A percentile compares a stretch with the other conserved stretches of the same genome.
Evolutionary conservation across 1,140 invertebrate species (phyloP).

Genomic region (Oreohelix idahoensis): DNA sequence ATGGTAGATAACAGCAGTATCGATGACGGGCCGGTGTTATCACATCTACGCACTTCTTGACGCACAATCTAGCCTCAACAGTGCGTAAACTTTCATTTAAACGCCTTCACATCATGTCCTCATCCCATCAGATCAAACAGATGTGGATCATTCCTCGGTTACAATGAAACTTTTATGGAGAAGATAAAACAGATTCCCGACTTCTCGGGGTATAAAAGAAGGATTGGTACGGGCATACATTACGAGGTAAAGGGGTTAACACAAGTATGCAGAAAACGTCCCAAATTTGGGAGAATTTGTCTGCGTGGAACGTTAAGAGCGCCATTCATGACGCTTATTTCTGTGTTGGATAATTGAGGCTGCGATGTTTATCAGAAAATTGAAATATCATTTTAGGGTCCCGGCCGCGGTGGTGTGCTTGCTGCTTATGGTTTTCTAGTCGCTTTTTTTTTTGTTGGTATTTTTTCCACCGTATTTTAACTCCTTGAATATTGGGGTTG

Average conservation of each 20-base stretch:
- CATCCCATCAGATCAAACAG: background rate
- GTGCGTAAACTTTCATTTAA: background rate
- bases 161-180: background rate
- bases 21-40: background rate
- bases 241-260: background rate
- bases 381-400: background rate
- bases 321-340: background rate
- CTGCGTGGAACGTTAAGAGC: background rate
- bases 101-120: background rate
- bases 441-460: too few species aligned
- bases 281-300: background rate
- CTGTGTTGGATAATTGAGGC: background rate
- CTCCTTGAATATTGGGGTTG: too few species aligned
- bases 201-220: background rate
- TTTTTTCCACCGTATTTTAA: too few species aligned
- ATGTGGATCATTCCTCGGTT: background rate
- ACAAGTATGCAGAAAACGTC: background rate
- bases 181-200: background rate
- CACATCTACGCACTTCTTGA: background rate
- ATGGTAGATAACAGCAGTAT: background rate
- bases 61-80: background rate
- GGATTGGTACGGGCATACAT: background rate
- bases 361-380: background rate
- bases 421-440: too few species aligned
- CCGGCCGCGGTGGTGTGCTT: background rate